Evolutionary conservation across 1,140 invertebrate species (phyloP).

Genomic region (Drosophila mayri): DNA sequence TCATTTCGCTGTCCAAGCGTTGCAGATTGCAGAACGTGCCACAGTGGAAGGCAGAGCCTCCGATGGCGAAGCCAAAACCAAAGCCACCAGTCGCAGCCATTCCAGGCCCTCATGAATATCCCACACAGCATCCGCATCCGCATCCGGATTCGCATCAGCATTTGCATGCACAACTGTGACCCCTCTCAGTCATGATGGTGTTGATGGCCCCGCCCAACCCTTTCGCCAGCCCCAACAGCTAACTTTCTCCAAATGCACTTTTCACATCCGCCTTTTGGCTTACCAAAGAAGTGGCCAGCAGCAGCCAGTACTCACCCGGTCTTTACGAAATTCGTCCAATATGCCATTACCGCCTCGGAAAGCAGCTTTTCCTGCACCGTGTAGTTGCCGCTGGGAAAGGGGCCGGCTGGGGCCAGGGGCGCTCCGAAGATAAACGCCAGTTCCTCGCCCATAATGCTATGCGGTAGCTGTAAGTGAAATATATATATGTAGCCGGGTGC

Average conservation of each 20-base stretch:
- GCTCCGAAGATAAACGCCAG: slow-evolving; percentile 96
- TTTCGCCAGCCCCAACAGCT: background rate
- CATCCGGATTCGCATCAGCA: slow-evolving; percentile 57
- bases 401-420: slow-evolving; percentile 91
- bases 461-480: slow-evolving; percentile 80
- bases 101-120: slow-evolving; percentile 50
- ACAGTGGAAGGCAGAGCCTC: slow-evolving; percentile 18
- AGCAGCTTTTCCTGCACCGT: slow-evolving; percentile 91
- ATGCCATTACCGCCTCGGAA: slow-evolving; percentile 93
- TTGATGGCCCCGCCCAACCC: slow-evolving; percentile 29
- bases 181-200: slow-evolving; percentile 52
- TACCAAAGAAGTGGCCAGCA: slow-evolving; percentile 26
- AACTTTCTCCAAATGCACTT: slow-evolving; percentile 74
- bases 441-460: slow-evolving; percentile 94
- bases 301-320: slow-evolving; percentile 88
- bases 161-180: slow-evolving; percentile 71
- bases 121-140: slow-evolving; percentile 54
- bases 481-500: slow-evolving; percentile 6
- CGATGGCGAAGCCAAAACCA: slow-evolving; percentile 14
- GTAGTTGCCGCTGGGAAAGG: slow-evolving; percentile 90
- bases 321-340: slow-evolving; percentile 96
- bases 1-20: slow-evolving; percentile 79
- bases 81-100: slow-evolving; percentile 37
- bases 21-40: slow-evolving; percentile 80
- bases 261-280: slow-evolving; percentile 54